Conservation (phyloP, 2,888 invertebrate genomes). For the Tupiocoris notatus region DNA sequence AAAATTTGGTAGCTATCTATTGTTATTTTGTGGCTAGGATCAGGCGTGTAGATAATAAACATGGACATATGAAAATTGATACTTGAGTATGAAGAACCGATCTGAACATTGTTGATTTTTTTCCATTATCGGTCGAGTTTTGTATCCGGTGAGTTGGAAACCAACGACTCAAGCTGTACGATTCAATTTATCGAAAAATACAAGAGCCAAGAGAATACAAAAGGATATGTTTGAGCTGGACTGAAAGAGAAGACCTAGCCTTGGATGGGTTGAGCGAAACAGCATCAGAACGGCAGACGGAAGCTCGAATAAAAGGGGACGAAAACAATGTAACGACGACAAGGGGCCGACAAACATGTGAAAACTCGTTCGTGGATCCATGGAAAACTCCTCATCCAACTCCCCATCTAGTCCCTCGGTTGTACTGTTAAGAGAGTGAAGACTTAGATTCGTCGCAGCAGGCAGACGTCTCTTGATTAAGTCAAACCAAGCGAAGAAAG, state of each 20-base stretch:
- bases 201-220: background rate
- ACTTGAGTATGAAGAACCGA: background rate
- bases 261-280: background rate
- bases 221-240: background rate
- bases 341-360: background rate
- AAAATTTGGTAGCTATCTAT: no score
- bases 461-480: background rate
- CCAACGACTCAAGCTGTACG: background rate
- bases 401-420: background rate
- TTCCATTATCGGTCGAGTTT: background rate
- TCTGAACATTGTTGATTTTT: background rate
- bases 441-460: background rate
- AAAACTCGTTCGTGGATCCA: background rate
- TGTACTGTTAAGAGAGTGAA: no score
- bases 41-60: no score
- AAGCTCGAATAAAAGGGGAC: background rate
- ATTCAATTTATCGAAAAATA: background rate
- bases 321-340: background rate
- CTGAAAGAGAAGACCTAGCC: background rate
- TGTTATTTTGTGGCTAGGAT: no score
- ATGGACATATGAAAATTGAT: no score
- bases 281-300: background rate
- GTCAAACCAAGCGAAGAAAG: background rate
- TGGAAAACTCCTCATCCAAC: background rate
- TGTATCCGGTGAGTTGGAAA: background rate